Percentiles rank a stretch among this genome's conserved stretches.
phyloP scores from a whole-genome alignment of 2,113 vertebrate genomes.

The Ovis canadensis region DNA sequence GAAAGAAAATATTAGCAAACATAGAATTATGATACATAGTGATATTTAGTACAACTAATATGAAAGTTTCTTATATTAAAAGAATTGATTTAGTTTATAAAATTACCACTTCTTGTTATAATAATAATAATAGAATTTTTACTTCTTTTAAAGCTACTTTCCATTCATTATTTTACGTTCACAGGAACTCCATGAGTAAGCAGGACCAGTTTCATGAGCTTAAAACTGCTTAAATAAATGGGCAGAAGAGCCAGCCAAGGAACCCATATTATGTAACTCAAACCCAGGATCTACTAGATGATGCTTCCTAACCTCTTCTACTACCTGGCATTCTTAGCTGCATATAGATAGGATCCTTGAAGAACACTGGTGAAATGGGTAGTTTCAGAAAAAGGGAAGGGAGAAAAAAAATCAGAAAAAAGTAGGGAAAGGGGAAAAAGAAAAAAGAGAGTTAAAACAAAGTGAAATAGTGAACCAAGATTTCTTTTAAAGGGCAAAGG shows the following conservation, averaged over 20 bases:
- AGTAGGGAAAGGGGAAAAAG: neutral
- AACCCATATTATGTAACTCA: neutral
- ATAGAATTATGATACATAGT: neutral
- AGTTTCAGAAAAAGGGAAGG: neutral
- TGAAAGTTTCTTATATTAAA: neutral
- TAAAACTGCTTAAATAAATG: neutral
- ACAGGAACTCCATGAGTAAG: neutral
- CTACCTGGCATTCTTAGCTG: neutral
- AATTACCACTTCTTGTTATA: neutral
- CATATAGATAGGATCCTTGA: neutral
- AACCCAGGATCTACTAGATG: neutral
- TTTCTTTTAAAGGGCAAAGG: neutral
- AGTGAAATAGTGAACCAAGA: neutral
- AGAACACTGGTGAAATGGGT: neutral
- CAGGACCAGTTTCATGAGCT: neutral
- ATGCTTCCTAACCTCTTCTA: neutral
- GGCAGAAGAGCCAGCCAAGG: neutral
- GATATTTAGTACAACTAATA: neutral
- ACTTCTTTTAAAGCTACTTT: neutral
- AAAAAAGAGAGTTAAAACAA: neutral
- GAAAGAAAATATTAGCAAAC: slow-evolving; percentile 23
- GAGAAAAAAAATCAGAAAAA: neutral
- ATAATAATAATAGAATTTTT: neutral
- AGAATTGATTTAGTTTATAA: neutral
- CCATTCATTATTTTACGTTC: neutral